These are phyloP conservation scores for Falco columbarius DNA, from an alignment of 2,797 vertebrate genomes.

Conservation along the genomic window DNA sequence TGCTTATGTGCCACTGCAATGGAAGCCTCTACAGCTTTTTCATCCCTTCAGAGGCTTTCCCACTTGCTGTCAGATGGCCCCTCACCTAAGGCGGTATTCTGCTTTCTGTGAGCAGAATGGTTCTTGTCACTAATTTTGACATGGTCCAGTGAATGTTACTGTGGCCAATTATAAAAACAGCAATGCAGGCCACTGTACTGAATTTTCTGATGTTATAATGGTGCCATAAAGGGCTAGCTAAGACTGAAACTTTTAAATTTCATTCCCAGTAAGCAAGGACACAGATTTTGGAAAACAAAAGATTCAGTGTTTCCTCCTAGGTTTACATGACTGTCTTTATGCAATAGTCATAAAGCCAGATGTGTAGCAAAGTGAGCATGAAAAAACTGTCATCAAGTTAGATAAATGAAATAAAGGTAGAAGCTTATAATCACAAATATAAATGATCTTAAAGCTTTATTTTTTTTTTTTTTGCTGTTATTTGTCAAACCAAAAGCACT, in stretches of 20 bases:
- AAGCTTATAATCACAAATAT: neutral
- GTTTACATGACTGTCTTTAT: neutral
- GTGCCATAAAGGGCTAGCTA: neutral
- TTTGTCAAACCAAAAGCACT: neutral
- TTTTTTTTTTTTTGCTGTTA: neutral
- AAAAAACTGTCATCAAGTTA: neutral
- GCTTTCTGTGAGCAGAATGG: neutral
- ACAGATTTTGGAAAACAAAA: neutral
- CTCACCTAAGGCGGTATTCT: neutral
- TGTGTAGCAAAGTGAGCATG: neutral
- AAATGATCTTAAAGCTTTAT: neutral
- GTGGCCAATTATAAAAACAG: neutral
- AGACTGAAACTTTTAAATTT: neutral
- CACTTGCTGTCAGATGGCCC: neutral
- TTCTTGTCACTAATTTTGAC: neutral
- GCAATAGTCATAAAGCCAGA: neutral
- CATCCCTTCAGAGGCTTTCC: neutral
- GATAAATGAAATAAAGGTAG: neutral
- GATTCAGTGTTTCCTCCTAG: neutral
- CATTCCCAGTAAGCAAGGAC: neutral
- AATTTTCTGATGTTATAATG: neutral
- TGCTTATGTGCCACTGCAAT: neutral
- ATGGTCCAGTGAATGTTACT: neutral
- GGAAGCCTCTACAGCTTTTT: neutral
- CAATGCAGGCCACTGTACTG: neutral